Conservation (phyloP, 2,113 vertebrate genomes). For the Candoia aspera region DNA sequence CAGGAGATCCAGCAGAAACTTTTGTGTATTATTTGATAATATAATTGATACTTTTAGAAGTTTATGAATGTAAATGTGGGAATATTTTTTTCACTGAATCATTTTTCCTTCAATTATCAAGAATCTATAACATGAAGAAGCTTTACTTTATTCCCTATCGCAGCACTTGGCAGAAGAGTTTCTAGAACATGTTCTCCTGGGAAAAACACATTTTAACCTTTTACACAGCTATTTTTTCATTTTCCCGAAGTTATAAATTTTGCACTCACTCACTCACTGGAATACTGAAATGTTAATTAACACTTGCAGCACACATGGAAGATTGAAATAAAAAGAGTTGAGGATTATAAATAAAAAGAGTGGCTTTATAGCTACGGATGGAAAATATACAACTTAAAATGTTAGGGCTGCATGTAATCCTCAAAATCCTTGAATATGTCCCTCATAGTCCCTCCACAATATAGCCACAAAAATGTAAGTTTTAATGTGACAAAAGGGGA, state of each 20-base stretch:
- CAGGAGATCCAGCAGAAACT: constrained; percentile 14
- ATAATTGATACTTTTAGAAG: not conserved
- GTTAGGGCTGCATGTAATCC: not conserved
- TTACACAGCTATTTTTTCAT: constrained; percentile 40
- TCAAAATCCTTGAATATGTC: not conserved
- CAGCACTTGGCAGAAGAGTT: constrained; percentile 3
- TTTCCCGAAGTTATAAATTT: constrained; percentile 17
- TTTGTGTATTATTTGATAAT: constrained; percentile 3
- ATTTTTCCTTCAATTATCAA: constrained; percentile 33
- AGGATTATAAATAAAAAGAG: not conserved
- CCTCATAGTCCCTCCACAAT: not conserved
- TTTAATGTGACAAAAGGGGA: not conserved
- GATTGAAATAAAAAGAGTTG: constrained; percentile 19
- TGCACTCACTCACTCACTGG: not conserved
- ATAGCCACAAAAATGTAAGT: not conserved
- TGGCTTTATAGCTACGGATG: constrained; percentile 1
- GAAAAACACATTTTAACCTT: not conserved
- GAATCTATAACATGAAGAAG: constrained; percentile 6
- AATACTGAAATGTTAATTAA: constrained; percentile 35
- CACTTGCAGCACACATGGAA: not conserved
- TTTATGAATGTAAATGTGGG: constrained; percentile 29
- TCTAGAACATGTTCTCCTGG: constrained; percentile 7
- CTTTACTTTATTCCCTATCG: constrained; percentile 16
- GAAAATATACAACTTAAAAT: not conserved
- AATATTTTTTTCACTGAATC: constrained; percentile 2